Percentiles rank a stretch among this genome's conserved stretches.
Evolutionary conservation across 2,113 vertebrate genomes (phyloP).

Genomic region (Melanostigma gelatinosum): DNA sequence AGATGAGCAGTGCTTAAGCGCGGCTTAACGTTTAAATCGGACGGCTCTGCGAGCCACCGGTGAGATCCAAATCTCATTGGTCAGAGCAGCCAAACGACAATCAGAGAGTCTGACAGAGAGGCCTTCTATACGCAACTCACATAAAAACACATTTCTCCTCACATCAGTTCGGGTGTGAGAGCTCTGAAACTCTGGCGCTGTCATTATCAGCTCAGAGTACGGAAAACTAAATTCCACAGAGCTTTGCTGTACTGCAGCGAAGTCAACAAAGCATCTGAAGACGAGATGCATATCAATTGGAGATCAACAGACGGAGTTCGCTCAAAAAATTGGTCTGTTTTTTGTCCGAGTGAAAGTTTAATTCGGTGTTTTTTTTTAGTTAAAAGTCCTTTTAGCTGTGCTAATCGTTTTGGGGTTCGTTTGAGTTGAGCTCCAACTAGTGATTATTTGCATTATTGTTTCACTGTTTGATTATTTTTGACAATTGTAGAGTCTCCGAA

Average conservation of each 20-base stretch:
- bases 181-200: background rate
- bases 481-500: background rate
- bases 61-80: constrained; percentile 54
- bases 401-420: background rate
- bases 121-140: background rate
- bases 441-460: background rate
- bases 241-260: constrained; percentile 14
- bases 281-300: background rate
- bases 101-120: background rate
- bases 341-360: background rate
- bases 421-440: background rate
- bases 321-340: background rate
- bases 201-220: constrained; percentile 20
- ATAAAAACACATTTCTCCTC: background rate
- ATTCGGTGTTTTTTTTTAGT: background rate
- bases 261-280: background rate
- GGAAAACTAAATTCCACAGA: constrained; percentile 13
- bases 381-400: background rate
- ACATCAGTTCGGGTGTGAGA: background rate
- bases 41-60: constrained; percentile 25
- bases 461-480: background rate
- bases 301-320: background rate
- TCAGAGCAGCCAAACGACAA: constrained; percentile 12
- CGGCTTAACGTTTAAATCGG: constrained; percentile 75
- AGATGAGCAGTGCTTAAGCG: constrained; percentile 77